Base-by-base conservation (phyloP, 2,797 vertebrate genomes). In the Chromis chromis region DNA sequence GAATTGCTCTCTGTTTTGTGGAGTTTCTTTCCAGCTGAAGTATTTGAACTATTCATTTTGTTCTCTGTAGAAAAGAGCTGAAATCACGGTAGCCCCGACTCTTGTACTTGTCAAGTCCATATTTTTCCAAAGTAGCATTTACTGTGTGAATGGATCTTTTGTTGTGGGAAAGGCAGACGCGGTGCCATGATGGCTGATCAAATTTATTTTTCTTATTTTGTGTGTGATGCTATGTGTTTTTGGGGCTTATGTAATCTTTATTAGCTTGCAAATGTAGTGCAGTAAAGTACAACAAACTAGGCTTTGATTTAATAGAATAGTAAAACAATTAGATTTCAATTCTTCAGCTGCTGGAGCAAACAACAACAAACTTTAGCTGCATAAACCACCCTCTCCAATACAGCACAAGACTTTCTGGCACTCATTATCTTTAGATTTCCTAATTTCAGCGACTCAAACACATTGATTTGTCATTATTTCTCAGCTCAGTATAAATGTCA, bases 11-110 rank as follows among this genome's bases (percentile, higher is more conserved):
- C 74, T 78, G 70, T 80, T 83, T 85, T 70, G 55, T 55, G 12
- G 57, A 78, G 79, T 57, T 81, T 78, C 78, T 89, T 77, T 82
- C 56, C 48, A 69, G 79, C 65, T 70, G 62, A 80, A 84, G 82
- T 82, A 81, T 90, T 83, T 81, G 40, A 86, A 76, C 85, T 74
- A 76, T 82, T 88, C 67, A 79, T 83, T 71, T 72, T 79, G 33
- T 60, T 83, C 76, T 75, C 52, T 52, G 64, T 42, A 42, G 42
- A 74, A 73, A 72, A 39, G 56, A 70, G 36, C n/a, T 73, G 75
- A 64, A 81, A 81, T 82, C 65, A 73, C 31, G 27, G 57, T 68
- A 59, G 78, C 24, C 25, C 64, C 61, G 75, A 78, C 80, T 72
- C 74, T 73, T 81, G 67, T 60, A 56, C 74, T 82, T 67, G 69